Base-by-base conservation (phyloP, 2,888 invertebrate genomes). In the Diogma glabrata region DNA sequence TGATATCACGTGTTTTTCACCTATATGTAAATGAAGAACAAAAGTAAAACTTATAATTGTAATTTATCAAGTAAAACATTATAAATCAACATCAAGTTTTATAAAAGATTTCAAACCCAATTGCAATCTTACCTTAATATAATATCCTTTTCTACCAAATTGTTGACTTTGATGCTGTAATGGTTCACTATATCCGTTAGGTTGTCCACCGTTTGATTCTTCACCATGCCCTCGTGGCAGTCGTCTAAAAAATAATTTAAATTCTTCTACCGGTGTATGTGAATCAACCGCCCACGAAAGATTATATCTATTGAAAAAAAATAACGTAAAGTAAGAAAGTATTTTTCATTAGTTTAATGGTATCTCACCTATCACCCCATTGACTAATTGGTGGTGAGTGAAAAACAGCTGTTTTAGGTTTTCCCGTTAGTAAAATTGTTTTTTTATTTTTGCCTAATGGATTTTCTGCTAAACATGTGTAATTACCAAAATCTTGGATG, bases 231-330 rank as follows among this genome's bases (percentile, higher is more conserved):
- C 70, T 67, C 77, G 76, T 48, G 78, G 77, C 58, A 79, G 70
- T 65, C 77, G 75, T 60, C 81, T 71, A 67, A 77, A 82, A 59
- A 75, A 74, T 57, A 82, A 66, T 66, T 80, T 77, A 66, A 79
- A 81, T 65, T 81, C 81, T 60, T 79, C 78, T 53, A 82, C 77
- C 50, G 81, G 79, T 57, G 79, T 76, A 62, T 78, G 75, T 50
- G 81, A 81, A 63, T 81, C 78, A 24, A 81, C 80, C 43, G 76
- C 73, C 81, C 81, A 82, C 47, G 79, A 79, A 58, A 82, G 77
- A 64, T 81, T 81, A 67, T 80, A 82, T 62, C 77, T 78, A n/a
- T n/a, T n/a, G n/a, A n/a, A n/a, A n/a, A n/a, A n/a, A n/a, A n/a
- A n/a, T n/a, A n/a, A n/a, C n/a, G n/a, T n/a, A n/a, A 59, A 74